Base-by-base conservation (phyloP, 2,113 vertebrate species). In the Copsychus sechellarum region DNA sequence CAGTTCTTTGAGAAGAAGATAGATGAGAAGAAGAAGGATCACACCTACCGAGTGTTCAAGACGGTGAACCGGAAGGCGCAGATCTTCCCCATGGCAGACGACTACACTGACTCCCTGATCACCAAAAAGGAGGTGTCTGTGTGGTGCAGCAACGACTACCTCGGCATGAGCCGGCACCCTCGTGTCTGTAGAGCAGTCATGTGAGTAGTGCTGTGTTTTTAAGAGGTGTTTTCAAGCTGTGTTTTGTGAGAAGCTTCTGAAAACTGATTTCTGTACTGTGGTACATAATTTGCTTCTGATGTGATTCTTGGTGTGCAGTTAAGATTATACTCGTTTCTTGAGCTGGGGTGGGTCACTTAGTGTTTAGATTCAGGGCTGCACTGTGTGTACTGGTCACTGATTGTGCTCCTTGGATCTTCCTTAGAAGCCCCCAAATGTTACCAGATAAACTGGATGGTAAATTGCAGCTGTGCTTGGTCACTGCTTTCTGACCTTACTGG, bases 61-160 rank as follows among this genome's bases (percentile, higher is more conserved):
- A 99, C 99, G 0, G 99, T 99, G 90, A 99, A 99, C 95, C 98
- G 99, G 8, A 98, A 98, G 58, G 99, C 99, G 0, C 98, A 96
- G 0, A 96, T 98, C 77, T 99, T 99, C 96, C 99, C 99, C 7
- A 99, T 99, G 99, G 99, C 99, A 2, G 99, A 99, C 0, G 98
- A 99, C 94, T 99, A 99, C 64, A 98, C 98, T 0, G 97, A 98
- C 29, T 99, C 99, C 14, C 97, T 99, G 34, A 95, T 97, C 61
- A 97, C 97, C 40, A 99, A 98, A 90, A 98, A 98, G 42, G 98
- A 98, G 40, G 99, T 99, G 92, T 99, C 99, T 0, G 99, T 99
- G 5, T 99, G 99, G 99, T 99, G 99, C 97, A 99, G 99, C 98
- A 99, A 99, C 1, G 99, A 99, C 89, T 99, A 99, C 95, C 98